Evolutionary conservation across 2,888 invertebrate genomes (phyloP).

Genomic region (Escarpia spicata): DNA sequence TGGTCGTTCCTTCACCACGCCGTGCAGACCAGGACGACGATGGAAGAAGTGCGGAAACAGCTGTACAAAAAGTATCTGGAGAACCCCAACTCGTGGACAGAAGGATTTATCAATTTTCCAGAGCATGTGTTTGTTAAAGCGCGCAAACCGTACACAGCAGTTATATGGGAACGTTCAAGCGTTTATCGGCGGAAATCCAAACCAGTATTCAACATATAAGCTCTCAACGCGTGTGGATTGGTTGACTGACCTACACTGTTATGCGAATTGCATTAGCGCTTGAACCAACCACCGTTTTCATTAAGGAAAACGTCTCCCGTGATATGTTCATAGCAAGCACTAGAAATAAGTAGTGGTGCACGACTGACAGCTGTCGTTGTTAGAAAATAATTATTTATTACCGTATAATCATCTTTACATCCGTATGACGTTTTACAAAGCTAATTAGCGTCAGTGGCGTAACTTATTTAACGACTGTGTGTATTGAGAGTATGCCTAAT

Average conservation of each 20-base stretch:
- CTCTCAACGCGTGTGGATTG: not conserved
- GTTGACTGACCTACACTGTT: not conserved
- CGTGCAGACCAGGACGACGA: not conserved
- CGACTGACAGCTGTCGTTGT: not conserved
- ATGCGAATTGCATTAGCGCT: not conserved
- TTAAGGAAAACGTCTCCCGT: not conserved
- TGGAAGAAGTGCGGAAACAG: not conserved
- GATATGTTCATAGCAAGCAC: not conserved
- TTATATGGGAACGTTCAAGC: not conserved
- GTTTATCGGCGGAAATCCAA: not conserved
- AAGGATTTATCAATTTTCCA: conserved; percentile 5
- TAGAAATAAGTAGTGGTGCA: not conserved
- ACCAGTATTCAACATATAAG: not conserved
- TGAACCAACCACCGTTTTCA: too few relatives aligned
- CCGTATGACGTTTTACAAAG: not conserved
- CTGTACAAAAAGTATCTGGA: not conserved
- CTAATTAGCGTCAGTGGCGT: not conserved
- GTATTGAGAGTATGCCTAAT: not conserved
- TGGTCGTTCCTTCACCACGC: not conserved
- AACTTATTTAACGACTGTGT: not conserved
- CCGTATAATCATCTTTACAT: not conserved
- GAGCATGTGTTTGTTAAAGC: not conserved
- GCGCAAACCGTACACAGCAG: not conserved
- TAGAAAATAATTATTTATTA: not conserved
- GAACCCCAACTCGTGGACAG: not conserved